Evolutionary conservation across 2,888 invertebrate species (phyloP).

Genomic region (Rhogogaster chlorosoma): DNA sequence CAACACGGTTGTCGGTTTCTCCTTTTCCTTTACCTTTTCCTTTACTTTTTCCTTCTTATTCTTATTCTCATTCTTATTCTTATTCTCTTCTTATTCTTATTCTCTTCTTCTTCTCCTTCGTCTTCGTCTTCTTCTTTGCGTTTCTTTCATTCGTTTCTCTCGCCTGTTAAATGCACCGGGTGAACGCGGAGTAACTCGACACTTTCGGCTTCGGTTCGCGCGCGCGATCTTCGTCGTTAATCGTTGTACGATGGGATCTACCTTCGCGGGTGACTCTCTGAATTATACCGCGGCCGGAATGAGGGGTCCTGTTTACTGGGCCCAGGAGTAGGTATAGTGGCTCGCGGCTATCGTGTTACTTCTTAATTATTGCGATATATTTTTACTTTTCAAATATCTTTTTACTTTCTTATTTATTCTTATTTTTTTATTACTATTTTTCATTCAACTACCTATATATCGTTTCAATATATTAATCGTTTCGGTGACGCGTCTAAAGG

Average conservation of each 20-base stretch:
- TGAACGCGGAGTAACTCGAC: conserved; percentile 49
- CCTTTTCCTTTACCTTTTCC: conserved; percentile 19
- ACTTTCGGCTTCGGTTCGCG: conserved; percentile 50
- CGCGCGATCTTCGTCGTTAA: conserved; percentile 50
- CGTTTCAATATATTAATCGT: conserved; percentile 35
- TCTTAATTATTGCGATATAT: conserved; percentile 46
- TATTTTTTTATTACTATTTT: background rate
- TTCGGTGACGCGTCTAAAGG: conserved; percentile 34
- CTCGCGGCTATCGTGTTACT: conserved; percentile 48
- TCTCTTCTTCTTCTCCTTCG: background rate
- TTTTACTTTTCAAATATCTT: conserved; percentile 32
- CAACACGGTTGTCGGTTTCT: conserved; percentile 45
- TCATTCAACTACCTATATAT: background rate
- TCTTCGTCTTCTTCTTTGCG: conserved; percentile 18
- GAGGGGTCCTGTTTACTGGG: conserved; percentile 33
- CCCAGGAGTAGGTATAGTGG: conserved; percentile 36
- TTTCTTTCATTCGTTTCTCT: conserved; percentile 43
- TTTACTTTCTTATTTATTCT: background rate
- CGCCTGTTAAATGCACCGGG: conserved; percentile 44
- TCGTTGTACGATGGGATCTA: conserved; percentile 46
- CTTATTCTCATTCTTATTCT: conserved; percentile 11
- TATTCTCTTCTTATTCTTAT: background rate
- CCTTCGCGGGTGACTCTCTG: conserved; percentile 47
- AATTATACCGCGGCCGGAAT: conserved; percentile 39
- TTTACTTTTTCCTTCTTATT: background rate